These are phyloP conservation scores for Lates calcarifer DNA, from an alignment of 2,113 vertebrate genomes.

Conservation along the genomic window DNA sequence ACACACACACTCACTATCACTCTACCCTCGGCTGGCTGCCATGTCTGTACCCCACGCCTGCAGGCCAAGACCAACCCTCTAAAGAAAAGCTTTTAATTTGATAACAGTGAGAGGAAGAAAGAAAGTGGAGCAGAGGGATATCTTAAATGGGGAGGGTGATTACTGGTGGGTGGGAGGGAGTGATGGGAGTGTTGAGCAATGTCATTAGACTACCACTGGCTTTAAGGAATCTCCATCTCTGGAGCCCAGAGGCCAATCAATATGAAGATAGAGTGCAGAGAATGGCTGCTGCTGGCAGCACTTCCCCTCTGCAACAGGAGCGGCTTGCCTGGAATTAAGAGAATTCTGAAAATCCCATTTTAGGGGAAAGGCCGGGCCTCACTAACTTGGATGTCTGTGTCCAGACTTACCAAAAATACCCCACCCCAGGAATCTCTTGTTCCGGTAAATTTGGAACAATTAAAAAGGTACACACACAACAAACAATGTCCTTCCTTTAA, in stretches of 20 bases:
- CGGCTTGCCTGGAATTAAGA: conserved; percentile 62
- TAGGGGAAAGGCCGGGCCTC: conserved; percentile 37
- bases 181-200: conserved; percentile 52
- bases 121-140: conserved; percentile 54
- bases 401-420: neutral
- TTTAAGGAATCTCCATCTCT: conserved; percentile 75
- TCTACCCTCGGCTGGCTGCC: conserved; percentile 29
- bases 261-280: conserved; percentile 53
- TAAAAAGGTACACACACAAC: neutral
- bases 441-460: conserved; percentile 7
- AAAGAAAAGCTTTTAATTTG: conserved; percentile 73
- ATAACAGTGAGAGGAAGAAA: conserved; percentile 64
- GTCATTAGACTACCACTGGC: conserved; percentile 63
- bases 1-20: conserved; percentile 4
- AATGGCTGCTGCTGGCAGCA: conserved; percentile 59
- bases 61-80: conserved; percentile 56
- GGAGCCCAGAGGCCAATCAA: conserved; percentile 67
- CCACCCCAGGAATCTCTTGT: neutral
- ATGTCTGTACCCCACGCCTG: conserved; percentile 42
- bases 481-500: conserved; percentile 2
- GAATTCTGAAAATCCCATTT: conserved; percentile 64
- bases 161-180: conserved; percentile 18
- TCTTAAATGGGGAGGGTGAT: conserved; percentile 26
- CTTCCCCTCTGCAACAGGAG: conserved; percentile 53
- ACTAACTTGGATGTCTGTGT: neutral